A percentile compares a stretch with the other conserved stretches of the same genome.
Conservation (phyloP, 2,113 vertebrate genomes). For the cat (Felis catus) region F.catus_Fca126_mat1.0 CM031412.1:135639001-135639500, state of each 20-base stretch:
- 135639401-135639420: slow-evolving; percentile 1
- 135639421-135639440: background rate
- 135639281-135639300: background rate
- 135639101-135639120: background rate
- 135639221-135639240: background rate
- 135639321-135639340: background rate
- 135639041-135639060: too few species aligned
- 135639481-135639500: background rate
- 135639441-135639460: background rate
- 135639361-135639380: background rate
- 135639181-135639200: background rate
- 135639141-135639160: background rate
- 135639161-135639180: background rate
- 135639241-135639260: background rate
- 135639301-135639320: background rate
- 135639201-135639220: background rate
- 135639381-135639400: background rate
- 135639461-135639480: background rate
- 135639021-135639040: too few species aligned
- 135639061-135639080: too few species aligned
- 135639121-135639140: background rate
- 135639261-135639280: background rate
- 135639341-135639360: background rate
- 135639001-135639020: too few species aligned
- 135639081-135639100: background rate